phyloP scores from a whole-genome alignment of 1,140 invertebrate genomes.

The Pygmarrhopalites habei region DNA sequence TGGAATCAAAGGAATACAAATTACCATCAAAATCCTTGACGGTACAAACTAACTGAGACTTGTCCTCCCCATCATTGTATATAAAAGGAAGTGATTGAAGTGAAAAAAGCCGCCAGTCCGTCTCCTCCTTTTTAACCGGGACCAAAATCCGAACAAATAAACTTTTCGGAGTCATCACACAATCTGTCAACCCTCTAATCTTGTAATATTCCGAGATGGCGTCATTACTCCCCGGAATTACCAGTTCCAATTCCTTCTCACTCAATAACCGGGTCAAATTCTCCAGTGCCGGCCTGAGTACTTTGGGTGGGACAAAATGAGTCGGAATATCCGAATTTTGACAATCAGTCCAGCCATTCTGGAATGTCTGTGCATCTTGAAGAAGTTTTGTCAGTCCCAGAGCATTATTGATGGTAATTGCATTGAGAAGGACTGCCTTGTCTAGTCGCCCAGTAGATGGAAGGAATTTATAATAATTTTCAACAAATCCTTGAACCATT shows the following conservation, averaged over 20 bases:
- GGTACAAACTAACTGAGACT: background rate
- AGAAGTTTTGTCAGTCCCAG: background rate
- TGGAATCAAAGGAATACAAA: background rate
- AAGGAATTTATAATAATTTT: background rate
- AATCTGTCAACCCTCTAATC: background rate
- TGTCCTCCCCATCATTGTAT: slow-evolving; percentile 6
- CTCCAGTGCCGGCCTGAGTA: background rate
- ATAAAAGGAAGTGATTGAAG: background rate
- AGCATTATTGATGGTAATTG: background rate
- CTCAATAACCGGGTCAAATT: background rate
- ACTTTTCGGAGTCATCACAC: background rate
- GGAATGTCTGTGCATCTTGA: background rate
- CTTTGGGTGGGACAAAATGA: background rate
- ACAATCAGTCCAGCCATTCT: slow-evolving; percentile 13
- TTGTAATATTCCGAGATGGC: background rate
- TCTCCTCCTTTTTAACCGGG: background rate
- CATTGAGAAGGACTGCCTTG: background rate
- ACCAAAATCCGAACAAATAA: slow-evolving; percentile 2
- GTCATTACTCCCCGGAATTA: background rate
- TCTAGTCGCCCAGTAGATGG: background rate
- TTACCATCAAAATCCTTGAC: background rate
- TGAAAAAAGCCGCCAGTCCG: background rate
- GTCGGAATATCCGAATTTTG: background rate
- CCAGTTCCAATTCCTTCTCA: background rate
- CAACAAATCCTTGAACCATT: background rate